phyloP scores from a whole-genome alignment of 2,888 invertebrate species.

The Coelinius sp. region DNA sequence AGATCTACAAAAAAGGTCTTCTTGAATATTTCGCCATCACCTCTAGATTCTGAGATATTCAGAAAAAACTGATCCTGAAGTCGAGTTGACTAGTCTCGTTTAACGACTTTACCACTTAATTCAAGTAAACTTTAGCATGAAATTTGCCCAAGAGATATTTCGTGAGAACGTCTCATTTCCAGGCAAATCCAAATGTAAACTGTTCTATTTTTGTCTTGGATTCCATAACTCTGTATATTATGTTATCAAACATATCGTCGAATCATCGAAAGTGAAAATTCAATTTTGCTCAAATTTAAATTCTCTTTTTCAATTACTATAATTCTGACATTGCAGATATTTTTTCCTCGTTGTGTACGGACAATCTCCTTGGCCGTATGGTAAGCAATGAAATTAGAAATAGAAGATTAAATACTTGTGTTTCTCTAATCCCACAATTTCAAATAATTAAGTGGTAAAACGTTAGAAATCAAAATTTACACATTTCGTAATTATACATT shows the following conservation, averaged over 20 bases:
- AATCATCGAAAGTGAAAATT: constrained; percentile 3
- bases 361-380: constrained; percentile 65
- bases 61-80: too few relatives aligned
- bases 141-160: not conserved
- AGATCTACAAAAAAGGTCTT: too few relatives aligned
- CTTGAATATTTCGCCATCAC: too few relatives aligned
- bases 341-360: constrained; percentile 66
- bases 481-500: not conserved
- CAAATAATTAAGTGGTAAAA: not conserved
- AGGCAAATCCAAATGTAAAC: not conserved
- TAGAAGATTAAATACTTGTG: constrained; percentile 53
- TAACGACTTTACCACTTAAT: not conserved
- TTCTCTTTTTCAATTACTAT: constrained; percentile 53
- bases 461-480: not conserved
- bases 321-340: constrained; percentile 63
- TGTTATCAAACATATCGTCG: not conserved
- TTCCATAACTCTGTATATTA: not conserved
- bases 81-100: not conserved
- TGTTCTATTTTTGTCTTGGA: not conserved
- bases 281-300: constrained; percentile 2
- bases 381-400: constrained; percentile 67
- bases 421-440: not conserved
- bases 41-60: too few relatives aligned
- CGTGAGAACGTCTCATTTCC: too few relatives aligned
- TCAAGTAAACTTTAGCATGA: not conserved